phyloP scores from a whole-genome alignment of 2,797 vertebrate species.

The Lutjanus campechanus region DNA sequence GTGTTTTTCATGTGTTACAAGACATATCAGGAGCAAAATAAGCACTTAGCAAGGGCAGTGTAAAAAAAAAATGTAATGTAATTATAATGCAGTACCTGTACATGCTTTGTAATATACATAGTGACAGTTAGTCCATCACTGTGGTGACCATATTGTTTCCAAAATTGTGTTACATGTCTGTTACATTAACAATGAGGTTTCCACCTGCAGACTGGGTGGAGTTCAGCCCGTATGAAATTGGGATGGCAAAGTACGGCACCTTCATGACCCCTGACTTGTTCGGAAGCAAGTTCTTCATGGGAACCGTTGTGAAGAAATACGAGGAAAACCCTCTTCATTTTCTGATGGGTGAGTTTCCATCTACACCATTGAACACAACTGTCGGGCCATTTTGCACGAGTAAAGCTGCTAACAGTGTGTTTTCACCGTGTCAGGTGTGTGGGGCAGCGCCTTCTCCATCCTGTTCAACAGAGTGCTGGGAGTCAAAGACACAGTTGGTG shows the following conservation, averaged over 20 bases:
- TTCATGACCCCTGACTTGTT: slow-evolving; percentile 97
- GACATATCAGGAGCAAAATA: no score
- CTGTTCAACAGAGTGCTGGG: slow-evolving; percentile 98
- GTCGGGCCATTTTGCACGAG: not conserved
- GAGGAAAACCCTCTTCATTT: slow-evolving; percentile 97
- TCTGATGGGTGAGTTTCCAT: slow-evolving; percentile 91
- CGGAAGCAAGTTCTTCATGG: slow-evolving; percentile 99
- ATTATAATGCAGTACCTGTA: no score
- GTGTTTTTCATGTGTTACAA: no score
- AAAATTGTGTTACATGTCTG: not conserved
- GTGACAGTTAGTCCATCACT: no score
- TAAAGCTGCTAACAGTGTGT: slow-evolving; percentile 11
- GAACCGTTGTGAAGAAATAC: slow-evolving; percentile 93
- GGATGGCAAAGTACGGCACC: slow-evolving; percentile 99
- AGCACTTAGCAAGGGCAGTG: no score
- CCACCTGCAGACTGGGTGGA: slow-evolving; percentile 95
- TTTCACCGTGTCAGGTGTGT: slow-evolving; percentile 87
- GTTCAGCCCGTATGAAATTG: slow-evolving; percentile 98
- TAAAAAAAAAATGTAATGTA: no score
- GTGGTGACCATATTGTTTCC: no score
- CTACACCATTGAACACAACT: not conserved
- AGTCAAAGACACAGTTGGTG: slow-evolving; percentile 88
- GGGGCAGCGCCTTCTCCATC: slow-evolving; percentile 99
- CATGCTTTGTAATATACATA: no score
- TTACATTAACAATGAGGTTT: slow-evolving; percentile 43